Evolutionary conservation across 2,797 vertebrate species (phyloP).

Genomic region (Monodelphis domestica): DNA sequence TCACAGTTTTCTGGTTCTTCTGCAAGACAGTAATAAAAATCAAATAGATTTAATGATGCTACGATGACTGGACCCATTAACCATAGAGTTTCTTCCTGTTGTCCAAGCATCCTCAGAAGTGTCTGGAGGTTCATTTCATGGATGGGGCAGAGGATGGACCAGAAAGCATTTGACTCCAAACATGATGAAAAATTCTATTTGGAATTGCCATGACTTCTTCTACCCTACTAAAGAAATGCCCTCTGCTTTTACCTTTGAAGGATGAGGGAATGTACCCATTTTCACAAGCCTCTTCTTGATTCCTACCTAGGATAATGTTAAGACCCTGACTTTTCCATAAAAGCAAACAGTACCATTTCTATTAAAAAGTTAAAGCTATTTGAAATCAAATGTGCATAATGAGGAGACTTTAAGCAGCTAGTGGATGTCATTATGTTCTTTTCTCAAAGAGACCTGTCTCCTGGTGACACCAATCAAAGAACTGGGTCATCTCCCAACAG

Average conservation of each 20-base stretch:
- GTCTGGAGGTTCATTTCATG: background rate
- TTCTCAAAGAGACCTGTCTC: slow-evolving; percentile 85
- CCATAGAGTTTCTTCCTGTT: background rate
- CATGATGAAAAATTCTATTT: background rate
- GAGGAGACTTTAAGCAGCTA: slow-evolving; percentile 83
- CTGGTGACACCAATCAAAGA: slow-evolving; percentile 85
- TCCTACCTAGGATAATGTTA: slow-evolving; percentile 82
- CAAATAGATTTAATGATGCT: background rate
- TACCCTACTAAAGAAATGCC: slow-evolving; percentile 70
- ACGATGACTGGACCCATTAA: background rate
- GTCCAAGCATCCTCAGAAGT: slow-evolving; percentile 15
- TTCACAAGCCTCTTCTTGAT: slow-evolving; percentile 79
- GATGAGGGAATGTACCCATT: slow-evolving; percentile 42
- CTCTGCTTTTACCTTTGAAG: background rate
- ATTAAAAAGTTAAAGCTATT: slow-evolving; percentile 85
- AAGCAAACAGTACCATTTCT: slow-evolving; percentile 84
- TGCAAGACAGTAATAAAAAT: background rate
- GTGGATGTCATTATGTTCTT: slow-evolving; percentile 83
- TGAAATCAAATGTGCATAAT: slow-evolving; percentile 82
- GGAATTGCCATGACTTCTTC: slow-evolving; percentile 70
- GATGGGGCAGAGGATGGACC: background rate
- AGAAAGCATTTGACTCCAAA: background rate
- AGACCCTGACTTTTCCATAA: slow-evolving; percentile 80
- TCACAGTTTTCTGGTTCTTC: background rate
- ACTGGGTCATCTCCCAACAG: slow-evolving; percentile 84